These are phyloP conservation scores for Oceanodroma leucorhoa DNA, from an alignment of 2,797 vertebrate species.

Conservation along the genomic window DNA sequence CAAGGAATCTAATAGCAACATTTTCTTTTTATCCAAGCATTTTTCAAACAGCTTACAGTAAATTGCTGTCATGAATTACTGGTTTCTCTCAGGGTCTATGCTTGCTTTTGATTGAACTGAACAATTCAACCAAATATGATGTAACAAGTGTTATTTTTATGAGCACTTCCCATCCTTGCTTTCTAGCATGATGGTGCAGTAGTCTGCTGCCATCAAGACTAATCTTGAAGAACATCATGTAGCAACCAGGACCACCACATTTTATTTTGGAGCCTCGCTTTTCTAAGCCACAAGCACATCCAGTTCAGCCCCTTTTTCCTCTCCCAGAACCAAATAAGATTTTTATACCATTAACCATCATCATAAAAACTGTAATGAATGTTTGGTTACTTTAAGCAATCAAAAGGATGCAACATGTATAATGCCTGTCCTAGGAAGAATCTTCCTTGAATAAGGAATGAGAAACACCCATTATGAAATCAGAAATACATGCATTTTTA, in stretches of 20 bases:
- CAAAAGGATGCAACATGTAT: background rate
- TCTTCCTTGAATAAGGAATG: background rate
- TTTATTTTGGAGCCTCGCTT: background rate
- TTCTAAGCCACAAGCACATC: background rate
- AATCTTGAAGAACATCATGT: background rate
- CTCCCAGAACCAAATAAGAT: background rate
- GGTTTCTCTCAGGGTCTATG: background rate
- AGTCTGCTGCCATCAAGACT: background rate
- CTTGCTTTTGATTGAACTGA: background rate
- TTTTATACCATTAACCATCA: background rate
- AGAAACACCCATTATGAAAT: background rate
- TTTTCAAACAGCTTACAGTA: slow-evolving; percentile 40
- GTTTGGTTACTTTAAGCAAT: background rate
- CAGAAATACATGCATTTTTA: background rate
- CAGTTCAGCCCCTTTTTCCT: background rate
- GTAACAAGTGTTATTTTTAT: background rate
- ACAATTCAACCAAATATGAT: background rate
- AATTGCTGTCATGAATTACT: background rate
- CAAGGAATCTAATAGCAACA: background rate
- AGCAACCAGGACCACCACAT: background rate
- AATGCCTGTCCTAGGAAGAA: background rate
- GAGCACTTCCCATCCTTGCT: background rate
- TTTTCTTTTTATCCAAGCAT: background rate
- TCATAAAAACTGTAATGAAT: background rate
- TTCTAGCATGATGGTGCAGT: background rate